Evolutionary conservation across 2,888 invertebrate genomes (phyloP).

Genomic region (Harpalus rubripes): DNA sequence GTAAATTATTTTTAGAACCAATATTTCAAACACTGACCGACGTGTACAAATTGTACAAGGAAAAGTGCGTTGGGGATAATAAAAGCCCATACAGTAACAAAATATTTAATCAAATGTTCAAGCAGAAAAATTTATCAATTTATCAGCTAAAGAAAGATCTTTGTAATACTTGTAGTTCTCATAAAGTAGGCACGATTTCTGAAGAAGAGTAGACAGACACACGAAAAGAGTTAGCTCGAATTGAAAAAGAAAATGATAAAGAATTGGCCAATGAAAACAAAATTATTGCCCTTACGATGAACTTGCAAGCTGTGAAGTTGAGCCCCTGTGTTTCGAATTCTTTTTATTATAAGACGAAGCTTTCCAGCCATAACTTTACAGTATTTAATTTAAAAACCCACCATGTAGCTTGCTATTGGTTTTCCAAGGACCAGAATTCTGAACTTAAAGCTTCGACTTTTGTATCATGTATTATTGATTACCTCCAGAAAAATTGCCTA

Average conservation of each 20-base stretch:
- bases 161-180: conserved; percentile 11
- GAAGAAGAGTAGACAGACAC: background rate
- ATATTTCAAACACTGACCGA: conserved; percentile 21
- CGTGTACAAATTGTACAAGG: conserved; percentile 16
- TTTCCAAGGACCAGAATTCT: background rate
- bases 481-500: background rate
- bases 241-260: conserved; percentile 8
- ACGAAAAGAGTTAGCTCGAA: background rate
- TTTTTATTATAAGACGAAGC: conserved; percentile 47
- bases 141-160: conserved; percentile 24
- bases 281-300: background rate
- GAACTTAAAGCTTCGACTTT: background rate
- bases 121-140: conserved; percentile 19
- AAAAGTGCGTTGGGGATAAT: conserved; percentile 2
- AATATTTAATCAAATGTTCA: conserved; percentile 12
- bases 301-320: conserved; percentile 39
- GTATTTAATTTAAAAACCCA: conserved; percentile 48
- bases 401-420: conserved; percentile 11
- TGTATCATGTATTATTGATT: background rate
- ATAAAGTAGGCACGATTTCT: conserved; percentile 29
- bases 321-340: conserved; percentile 20
- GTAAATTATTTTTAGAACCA: conserved; percentile 13
- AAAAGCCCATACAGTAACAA: conserved; percentile 18
- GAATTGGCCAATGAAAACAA: conserved; percentile 10
- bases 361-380: conserved; percentile 45